Evolutionary conservation across 2,888 invertebrate genomes (phyloP).

Genomic region (Apamea monoglypha): DNA sequence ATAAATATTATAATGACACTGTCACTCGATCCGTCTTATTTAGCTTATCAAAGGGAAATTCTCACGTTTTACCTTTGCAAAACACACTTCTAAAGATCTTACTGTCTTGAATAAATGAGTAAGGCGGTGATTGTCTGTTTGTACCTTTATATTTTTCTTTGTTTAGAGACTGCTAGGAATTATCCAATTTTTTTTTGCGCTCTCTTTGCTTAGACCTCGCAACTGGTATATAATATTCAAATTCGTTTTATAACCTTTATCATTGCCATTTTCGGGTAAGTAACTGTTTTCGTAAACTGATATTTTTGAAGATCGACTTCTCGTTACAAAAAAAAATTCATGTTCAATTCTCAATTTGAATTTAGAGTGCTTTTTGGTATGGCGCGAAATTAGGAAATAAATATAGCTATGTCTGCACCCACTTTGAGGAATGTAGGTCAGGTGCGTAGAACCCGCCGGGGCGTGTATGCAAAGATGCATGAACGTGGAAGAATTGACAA

Average conservation of each 20-base stretch:
- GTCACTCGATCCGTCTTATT: slow-evolving; percentile 53
- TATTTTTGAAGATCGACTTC: slow-evolving; percentile 12
- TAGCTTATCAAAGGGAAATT: slow-evolving; percentile 54
- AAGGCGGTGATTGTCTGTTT: slow-evolving; percentile 30
- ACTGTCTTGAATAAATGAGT: slow-evolving; percentile 58
- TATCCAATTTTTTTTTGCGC: not conserved
- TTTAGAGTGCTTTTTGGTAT: slow-evolving; percentile 11
- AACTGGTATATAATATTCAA: slow-evolving; percentile 47
- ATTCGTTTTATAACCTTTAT: slow-evolving; percentile 49
- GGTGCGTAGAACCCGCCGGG: slow-evolving; percentile 14
- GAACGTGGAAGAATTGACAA: slow-evolving; percentile 39
- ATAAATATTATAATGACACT: slow-evolving; percentile 58
- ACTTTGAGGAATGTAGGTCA: slow-evolving; percentile 42
- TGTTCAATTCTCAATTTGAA: slow-evolving; percentile 31
- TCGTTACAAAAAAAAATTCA: not conserved
- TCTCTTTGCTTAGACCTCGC: slow-evolving; percentile 14
- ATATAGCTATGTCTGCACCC: slow-evolving; percentile 9
- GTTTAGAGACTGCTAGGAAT: slow-evolving; percentile 17
- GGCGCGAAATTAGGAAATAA: not conserved
- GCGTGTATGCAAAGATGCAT: slow-evolving; percentile 44
- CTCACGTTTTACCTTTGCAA: slow-evolving; percentile 41
- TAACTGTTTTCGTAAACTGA: slow-evolving; percentile 1
- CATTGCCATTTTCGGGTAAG: slow-evolving; percentile 8
- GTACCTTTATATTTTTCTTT: not conserved
- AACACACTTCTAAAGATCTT: slow-evolving; percentile 32